Base-by-base conservation (phyloP, 2,797 vertebrate genomes). In the Falco peregrinus region DNA sequence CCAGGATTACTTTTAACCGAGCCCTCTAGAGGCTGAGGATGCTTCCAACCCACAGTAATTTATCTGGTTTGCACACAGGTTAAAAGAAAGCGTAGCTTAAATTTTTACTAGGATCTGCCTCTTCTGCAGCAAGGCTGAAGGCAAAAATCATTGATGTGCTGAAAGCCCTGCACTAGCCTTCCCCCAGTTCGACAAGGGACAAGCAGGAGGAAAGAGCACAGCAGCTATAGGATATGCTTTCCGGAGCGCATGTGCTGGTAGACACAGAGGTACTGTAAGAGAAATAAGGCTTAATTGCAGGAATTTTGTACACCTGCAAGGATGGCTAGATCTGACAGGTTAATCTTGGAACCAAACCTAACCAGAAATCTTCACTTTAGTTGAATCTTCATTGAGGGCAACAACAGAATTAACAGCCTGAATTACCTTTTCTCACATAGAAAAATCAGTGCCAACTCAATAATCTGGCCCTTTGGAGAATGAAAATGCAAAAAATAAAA, bases 171-270 rank as follows among this genome's bases (percentile, higher is more conserved):
- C 24, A 73, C 25, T 15, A 73, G 17, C 28, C 48, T 77, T 82
- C 13, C 24, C 16, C 11, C 0, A 0, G 12, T 80, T 71, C 37
- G 35, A 35, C 0, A 3, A 50, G 17, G 35, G 31, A 59, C 21
- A 45, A 54, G 24, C 26, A 65, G 31, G 20, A 83, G 8, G 3
- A 73, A 84, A 35, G 10, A 37, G 43, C 5, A 63, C 0, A 79
- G 39, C 51, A 84, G 7, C 60, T 31, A 20, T 9, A 86, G 24
- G 13, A 53, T 16, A 31, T 13, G 5, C 33, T 90, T 65, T 73
- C 1, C 4, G 54, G 11, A 81, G 14, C 11, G 8, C 29, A 7
- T 4, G 9, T 35, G 29, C 16, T 73, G 22, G 33, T 29, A 68
- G 21, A 75, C 35, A 47, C 10, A 73, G 39, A 69, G 26, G 5